Evolutionary conservation across 2,888 invertebrate genomes (phyloP), one percentile per base, ranked within the genome.

Genomic region (Eupelmus urozonus): DNA sequence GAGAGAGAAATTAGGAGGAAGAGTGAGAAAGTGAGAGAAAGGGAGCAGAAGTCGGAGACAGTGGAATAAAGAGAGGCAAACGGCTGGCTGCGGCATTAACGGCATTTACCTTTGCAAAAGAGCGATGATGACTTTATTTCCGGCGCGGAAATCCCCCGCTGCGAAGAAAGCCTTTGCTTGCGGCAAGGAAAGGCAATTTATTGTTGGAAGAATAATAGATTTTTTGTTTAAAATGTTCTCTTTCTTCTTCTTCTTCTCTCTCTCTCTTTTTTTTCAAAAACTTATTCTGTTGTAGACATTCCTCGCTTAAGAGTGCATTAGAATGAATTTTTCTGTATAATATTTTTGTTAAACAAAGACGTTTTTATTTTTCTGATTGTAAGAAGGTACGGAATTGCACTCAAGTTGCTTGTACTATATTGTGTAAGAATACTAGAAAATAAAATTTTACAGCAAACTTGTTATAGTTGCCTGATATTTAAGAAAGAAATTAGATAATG

Each of bases 271-370:
- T n/a, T 69, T 57, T n/a, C n/a, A 42, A 23, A 59, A 57, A 66
- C 69, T 72, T 76, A 73, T 81, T 57, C 63, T 55, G 27, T 49
- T 51, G 23, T 18, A 23, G 62, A 60, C 49, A 29, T 53, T 57
- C 66, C 60, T 78, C 66, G 70, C 67, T 65, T 53, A 51, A 27
- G 55, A 83, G 81, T 82, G 80, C 82, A 85, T 85, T 85, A 85
- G 84, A 83, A 82, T 81, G 81, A 82, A 85, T 83, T 82, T 83
- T 29, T 51, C 29, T 53, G 4, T 53, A 9, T 45, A 13, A 45
- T 45, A 27, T 60, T 53, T 34, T 60, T 49, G n/a, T 53, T 62
- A 51, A 74, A 75, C 62, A 55, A 53, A 53, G 40, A 69, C 5
- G 18, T 29, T 40, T 27, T 34, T 51, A 34, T 66, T 27, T 49